Evolutionary conservation across 1,140 invertebrate species (phyloP).

Genomic region (Drosophila nannoptera): DNA sequence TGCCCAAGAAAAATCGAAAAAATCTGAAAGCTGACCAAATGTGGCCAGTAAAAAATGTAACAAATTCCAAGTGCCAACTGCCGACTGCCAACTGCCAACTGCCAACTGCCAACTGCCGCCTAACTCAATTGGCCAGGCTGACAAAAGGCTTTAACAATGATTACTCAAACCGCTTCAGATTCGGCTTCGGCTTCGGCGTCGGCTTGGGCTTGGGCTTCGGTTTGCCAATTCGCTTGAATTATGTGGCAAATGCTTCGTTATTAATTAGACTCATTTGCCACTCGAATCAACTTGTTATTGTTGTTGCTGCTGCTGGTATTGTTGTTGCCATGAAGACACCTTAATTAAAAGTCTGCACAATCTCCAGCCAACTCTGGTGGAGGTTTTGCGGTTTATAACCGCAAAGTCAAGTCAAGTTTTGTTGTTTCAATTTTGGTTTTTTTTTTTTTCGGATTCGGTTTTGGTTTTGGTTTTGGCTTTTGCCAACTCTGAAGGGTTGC

Average conservation of each 20-base stretch:
- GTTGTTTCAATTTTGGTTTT: too few relatives aligned
- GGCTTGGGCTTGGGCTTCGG: too few relatives aligned
- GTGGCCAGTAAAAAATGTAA: constrained; percentile 29
- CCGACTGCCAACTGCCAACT: constrained; percentile 6
- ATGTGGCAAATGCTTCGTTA: constrained; percentile 78
- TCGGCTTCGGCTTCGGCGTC: too few relatives aligned
- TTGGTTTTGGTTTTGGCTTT: too few relatives aligned
- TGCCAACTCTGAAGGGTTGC: constrained; percentile 33
- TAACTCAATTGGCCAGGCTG: constrained; percentile 24
- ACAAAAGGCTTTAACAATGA: constrained; percentile 34
- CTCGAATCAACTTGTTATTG: constrained; percentile 43
- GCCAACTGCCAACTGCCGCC: constrained; percentile 7
- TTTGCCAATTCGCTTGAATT: constrained; percentile 55
- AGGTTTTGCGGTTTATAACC: constrained; percentile 34
- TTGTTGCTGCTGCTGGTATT: constrained; percentile 21
- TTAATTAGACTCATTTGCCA: constrained; percentile 79
- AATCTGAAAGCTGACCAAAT: constrained; percentile 43
- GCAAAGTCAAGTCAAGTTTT: constrained; percentile 64
- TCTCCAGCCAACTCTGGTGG: constrained; percentile 16
- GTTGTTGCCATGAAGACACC: constrained; percentile 75
- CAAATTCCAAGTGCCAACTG: constrained; percentile 12
- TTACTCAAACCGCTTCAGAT: constrained; percentile 26
- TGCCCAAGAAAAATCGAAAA: constrained; percentile 12
- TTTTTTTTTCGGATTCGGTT: too few relatives aligned
- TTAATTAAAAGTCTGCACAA: constrained; percentile 76